A percentile compares a stretch with the other conserved stretches of the same genome.
phyloP scores from a whole-genome alignment of 2,113 vertebrate genomes.

The Centrocercus urophasianus region DNA sequence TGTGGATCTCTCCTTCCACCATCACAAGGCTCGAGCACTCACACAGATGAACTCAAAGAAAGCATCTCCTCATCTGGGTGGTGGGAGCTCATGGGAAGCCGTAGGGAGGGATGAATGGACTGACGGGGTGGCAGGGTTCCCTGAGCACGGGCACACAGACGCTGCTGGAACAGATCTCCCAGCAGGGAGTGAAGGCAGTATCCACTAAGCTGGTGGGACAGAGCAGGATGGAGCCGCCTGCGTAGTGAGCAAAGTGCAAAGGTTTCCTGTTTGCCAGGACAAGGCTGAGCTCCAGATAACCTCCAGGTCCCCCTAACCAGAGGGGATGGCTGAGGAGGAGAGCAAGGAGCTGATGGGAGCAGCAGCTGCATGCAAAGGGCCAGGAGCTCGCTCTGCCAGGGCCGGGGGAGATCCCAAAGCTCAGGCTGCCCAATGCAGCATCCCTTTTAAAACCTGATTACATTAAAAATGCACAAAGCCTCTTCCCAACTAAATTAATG shows the following conservation, averaged over 20 bases:
- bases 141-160: not conserved
- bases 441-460: slow-evolving; percentile 59
- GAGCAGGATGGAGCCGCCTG: not conserved
- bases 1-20: not conserved
- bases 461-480: slow-evolving; percentile 35
- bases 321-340: not conserved
- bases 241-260: not conserved
- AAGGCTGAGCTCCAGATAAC: not conserved
- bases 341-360: not conserved
- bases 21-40: slow-evolving; percentile 15
- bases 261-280: not conserved
- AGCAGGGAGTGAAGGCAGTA: not conserved
- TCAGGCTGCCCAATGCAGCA: not conserved
- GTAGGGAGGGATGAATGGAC: not conserved
- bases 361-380: not conserved
- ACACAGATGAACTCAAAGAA: not conserved
- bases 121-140: rapidly evolving
- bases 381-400: not conserved
- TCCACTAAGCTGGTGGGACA: not conserved
- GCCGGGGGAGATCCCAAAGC: not conserved
- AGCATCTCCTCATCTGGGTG: not conserved
- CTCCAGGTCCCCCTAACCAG: not conserved
- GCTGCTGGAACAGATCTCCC: not conserved
- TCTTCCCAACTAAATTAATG: slow-evolving; percentile 52
- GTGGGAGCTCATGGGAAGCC: not conserved